Evolutionary conservation across 2,797 vertebrate genomes (phyloP), one percentile per base, ranked within the genome.

Genomic region (Acridotheres tristis): DNA sequence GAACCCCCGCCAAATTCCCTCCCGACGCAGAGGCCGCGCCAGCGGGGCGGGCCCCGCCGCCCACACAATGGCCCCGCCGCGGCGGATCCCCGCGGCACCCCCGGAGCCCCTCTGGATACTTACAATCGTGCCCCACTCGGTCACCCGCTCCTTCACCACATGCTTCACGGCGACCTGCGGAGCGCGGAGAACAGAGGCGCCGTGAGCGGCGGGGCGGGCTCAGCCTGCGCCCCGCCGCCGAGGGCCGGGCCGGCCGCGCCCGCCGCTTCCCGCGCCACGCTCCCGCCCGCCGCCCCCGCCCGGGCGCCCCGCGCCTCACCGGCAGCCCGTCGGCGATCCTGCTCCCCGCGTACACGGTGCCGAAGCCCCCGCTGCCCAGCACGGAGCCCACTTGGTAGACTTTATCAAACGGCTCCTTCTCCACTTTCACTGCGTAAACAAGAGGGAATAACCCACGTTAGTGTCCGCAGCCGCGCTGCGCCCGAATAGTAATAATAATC

Each of bases 311-410:
- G n/a, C 18, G 58, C 29, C 72, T 99, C 97, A 99, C 99, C 99
- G 99, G 98, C 95, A 99, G 97, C 89, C 99, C 98, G 95, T 99
- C 99, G 23, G 98, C 98, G 91, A 99, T 95, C 95, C 99, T 98
- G 96, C 96, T 99, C 50, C 99, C 99, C 30, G 99, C 98, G 95
- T 99, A 99, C 65, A 99, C 99, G 0, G 99, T 99, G 36, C 99
- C 99, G 59, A 99, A 99, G 5, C 99, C 99, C 1, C 99, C 99
- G 94, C 99, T 99, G 83, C 99, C 99, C 87, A 99, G 97, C 72
- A 99, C 99, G 4, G 99, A 98, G 72, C 99, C 99, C 97, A 99
- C 98, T 68, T 99, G 99, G 97, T 99, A 99, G 50, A 98, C 95
- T 97, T 99, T 99, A 48, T 99, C 99, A 91, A 99, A 99, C 0